Conservation (phyloP, 2,797 vertebrate species). For the Pangasius mekongensis region DNA sequence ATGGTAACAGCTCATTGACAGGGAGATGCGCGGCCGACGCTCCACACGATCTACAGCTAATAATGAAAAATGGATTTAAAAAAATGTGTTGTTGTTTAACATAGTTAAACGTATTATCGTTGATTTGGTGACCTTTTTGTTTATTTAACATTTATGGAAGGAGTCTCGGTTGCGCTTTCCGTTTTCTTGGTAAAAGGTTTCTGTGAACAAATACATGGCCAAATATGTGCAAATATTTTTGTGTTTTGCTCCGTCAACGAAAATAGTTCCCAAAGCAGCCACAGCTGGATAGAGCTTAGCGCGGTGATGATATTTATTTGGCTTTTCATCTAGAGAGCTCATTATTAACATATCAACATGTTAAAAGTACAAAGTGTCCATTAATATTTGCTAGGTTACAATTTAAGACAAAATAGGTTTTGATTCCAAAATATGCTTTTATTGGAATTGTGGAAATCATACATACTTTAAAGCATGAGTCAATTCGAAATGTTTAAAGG, state of each 20-base stretch:
- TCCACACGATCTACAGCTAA: too few species aligned
- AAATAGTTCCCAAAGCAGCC: neutral
- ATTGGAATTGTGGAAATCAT: conserved; percentile 3
- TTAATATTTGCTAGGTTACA: neutral
- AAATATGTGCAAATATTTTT: neutral
- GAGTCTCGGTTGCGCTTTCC: neutral
- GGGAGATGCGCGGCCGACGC: neutral
- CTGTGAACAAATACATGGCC: neutral
- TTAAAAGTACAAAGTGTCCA: neutral
- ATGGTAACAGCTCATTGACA: neutral
- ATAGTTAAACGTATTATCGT: neutral
- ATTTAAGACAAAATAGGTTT: neutral
- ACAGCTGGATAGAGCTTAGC: neutral
- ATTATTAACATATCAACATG: neutral
- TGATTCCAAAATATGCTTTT: conserved; percentile 34
- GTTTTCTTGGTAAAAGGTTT: neutral
- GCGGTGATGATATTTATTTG: neutral
- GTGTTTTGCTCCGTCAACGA: neutral
- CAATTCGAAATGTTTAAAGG: neutral
- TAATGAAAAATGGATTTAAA: too few species aligned
- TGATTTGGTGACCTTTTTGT: neutral
- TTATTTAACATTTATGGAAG: neutral
- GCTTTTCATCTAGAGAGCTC: neutral
- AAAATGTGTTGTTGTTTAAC: neutral
- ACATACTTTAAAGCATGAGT: neutral